Base-by-base conservation (phyloP, 2,888 invertebrate genomes). In the Caenorhabditis zanzibari region DNA sequence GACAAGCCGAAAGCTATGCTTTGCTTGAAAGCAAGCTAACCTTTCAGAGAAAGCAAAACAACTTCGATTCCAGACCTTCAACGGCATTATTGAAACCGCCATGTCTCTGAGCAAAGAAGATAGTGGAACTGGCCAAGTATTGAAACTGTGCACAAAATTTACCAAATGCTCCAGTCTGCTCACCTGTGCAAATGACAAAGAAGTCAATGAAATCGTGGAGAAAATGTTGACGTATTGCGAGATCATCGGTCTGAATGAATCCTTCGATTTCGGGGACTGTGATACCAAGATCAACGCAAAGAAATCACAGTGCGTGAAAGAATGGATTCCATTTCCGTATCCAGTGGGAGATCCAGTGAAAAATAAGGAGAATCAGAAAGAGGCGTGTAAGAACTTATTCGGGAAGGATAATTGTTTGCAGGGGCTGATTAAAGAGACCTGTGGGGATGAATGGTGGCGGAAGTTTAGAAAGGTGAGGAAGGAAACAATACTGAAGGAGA, bases 191-290 rank as follows among this genome's bases (percentile, higher is more conserved):
- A 14, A 71, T 2, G 19, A 47, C 2, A 41, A 41, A 22, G 71
- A 71, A 5, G 3, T 58, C 14, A 19, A 44, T n/a, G n/a, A n/a
- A n/a, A n/a, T n/a, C 3, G 24, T 47, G 5, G 41, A 59, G 1
- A 59, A 59, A 28, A 49, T 71, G 19, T 3, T 47, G 22, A 12
- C 19, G 10, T 71, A 41, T 6, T 61, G 61, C 19, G 61, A 61
- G 2, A 16, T 32, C 5, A 41, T 16, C 14, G 41, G 14, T 41
- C n/a, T 19, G 19, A 19, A 1, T 5, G 19, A 4, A 47, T 19
- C 19, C 47, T 19, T 19, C 47, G 19, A 19, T 47, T 54, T 22
- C n/a, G 32, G 26, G 14, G 54, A 54, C 3, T 54, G 54, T 26
- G 54, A 14, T 26, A 3, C 12, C 0, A 54, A 54, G 14, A 2